phyloP scores from a whole-genome alignment of 2,797 vertebrate species.

The Danio kyathit region DNA sequence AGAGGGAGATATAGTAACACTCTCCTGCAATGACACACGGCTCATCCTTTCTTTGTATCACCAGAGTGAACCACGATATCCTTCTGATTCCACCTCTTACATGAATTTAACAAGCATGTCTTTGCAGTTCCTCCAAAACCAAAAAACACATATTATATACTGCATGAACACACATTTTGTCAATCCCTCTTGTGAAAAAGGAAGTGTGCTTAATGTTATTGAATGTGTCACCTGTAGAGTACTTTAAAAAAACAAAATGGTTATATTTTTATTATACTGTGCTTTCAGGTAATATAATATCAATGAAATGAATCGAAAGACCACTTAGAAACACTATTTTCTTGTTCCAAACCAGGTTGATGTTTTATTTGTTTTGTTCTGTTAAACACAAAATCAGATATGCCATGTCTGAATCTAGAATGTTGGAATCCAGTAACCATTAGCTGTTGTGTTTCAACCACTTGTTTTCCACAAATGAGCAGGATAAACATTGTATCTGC shows the following conservation, averaged over 20 bases:
- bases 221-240: neutral
- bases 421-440: no score
- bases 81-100: neutral
- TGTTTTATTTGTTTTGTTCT: no score
- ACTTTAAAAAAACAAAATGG: neutral
- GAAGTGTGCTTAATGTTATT: neutral
- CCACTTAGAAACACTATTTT: no score
- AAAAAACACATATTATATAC: neutral
- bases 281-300: neutral
- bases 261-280: neutral
- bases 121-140: neutral
- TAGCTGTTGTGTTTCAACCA: no score
- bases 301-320: no score
- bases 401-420: no score
- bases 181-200: neutral
- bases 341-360: no score
- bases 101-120: neutral
- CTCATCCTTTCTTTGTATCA: neutral
- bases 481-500: no score
- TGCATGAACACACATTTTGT: constrained; percentile 10
- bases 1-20: constrained; percentile 46
- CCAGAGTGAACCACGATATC: neutral
- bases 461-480: no score
- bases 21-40: neutral
- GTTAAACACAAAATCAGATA: no score